phyloP scores from a whole-genome alignment of 2,797 vertebrate genomes.

The Sylvilagus floridanus region DNA sequence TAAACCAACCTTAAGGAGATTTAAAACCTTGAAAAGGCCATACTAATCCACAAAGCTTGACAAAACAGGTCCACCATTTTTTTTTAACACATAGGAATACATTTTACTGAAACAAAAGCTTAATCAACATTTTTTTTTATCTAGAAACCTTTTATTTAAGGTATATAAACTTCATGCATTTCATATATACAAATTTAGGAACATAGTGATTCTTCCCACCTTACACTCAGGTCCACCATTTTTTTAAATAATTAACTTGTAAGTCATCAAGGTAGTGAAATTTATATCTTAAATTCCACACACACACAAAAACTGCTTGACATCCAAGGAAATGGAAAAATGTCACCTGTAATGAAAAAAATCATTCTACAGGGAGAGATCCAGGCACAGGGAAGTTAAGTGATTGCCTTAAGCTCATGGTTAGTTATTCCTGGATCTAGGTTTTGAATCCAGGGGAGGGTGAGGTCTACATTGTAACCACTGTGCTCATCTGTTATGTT shows the following conservation, averaged over 20 bases:
- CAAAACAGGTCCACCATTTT: conserved; percentile 20
- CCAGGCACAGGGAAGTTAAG: neutral
- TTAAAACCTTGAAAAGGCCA: conserved; percentile 29
- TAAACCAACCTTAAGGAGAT: neutral
- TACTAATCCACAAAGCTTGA: neutral
- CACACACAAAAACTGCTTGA: neutral
- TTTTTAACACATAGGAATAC: too few species aligned
- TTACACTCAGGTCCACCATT: too few species aligned
- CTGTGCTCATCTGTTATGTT: neutral
- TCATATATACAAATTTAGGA: too few species aligned
- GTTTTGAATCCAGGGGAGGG: neutral
- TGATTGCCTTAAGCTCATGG: neutral
- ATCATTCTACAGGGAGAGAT: conserved; percentile 28
- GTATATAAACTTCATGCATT: too few species aligned
- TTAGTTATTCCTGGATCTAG: neutral
- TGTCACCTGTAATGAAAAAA: neutral
- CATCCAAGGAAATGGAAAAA: conserved; percentile 9
- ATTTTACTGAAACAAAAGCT: too few species aligned
- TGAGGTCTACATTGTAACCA: neutral
- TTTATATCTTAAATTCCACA: conserved; percentile 43
- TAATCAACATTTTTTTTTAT: too few species aligned
- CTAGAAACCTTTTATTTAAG: too few species aligned
- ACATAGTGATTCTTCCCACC: too few species aligned
- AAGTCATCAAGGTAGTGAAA: neutral
- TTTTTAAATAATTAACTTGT: too few species aligned